Conservation (phyloP, 2,888 invertebrate genomes). For the Eurois occulta region DNA sequence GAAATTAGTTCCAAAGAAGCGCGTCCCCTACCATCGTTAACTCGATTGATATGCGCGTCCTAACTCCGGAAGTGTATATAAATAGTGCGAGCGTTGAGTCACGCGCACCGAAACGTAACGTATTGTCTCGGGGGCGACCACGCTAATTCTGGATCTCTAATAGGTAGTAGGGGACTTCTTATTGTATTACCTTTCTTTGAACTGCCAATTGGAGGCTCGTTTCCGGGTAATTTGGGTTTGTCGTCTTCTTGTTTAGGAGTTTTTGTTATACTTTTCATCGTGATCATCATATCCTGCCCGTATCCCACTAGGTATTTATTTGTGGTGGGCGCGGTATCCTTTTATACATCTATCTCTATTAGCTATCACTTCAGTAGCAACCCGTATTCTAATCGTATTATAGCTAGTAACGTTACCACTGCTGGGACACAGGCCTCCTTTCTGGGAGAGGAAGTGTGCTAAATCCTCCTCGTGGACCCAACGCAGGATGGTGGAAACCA, state of each 20-base stretch:
- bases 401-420: neutral
- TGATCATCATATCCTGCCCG: neutral
- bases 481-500: neutral
- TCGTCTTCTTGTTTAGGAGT: slow-evolving; percentile 2
- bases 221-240: slow-evolving; percentile 46
- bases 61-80: slow-evolving; percentile 72
- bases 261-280: neutral
- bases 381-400: neutral
- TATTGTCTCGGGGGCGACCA: slow-evolving; percentile 68
- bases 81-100: slow-evolving; percentile 73
- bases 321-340: neutral
- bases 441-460: neutral
- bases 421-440: neutral
- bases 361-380: neutral
- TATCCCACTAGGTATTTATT: neutral
- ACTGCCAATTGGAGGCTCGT: slow-evolving; percentile 27
- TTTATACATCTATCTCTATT: neutral
- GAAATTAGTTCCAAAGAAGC: slow-evolving; percentile 46
- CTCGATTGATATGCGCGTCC: slow-evolving; percentile 75
- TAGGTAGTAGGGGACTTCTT: slow-evolving; percentile 54
- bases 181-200: slow-evolving; percentile 49
- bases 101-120: slow-evolving; percentile 65
- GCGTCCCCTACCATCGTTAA: slow-evolving; percentile 49
- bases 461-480: neutral
- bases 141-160: slow-evolving; percentile 70